Conservation (phyloP, 2,888 invertebrate genomes). For the Leptinotarsa rubiginosa region DNA sequence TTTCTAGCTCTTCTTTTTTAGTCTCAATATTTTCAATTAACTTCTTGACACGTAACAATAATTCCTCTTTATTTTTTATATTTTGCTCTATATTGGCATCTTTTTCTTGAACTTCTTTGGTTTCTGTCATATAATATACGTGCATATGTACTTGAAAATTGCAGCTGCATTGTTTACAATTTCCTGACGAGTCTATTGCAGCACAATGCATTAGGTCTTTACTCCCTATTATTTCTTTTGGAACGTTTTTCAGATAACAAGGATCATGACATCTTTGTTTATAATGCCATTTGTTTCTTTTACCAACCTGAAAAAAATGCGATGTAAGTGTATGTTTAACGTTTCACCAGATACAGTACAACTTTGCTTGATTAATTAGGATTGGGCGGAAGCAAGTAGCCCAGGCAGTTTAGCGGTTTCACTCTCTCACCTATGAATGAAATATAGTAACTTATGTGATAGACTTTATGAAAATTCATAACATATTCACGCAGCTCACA, state of each 20-base stretch:
- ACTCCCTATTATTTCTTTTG: constrained; percentile 58
- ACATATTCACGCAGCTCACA: too few relatives aligned
- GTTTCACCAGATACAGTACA: neutral
- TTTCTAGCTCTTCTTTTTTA: constrained; percentile 49
- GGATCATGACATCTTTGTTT: constrained; percentile 61
- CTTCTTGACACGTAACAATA: constrained; percentile 44
- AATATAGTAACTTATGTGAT: too few relatives aligned
- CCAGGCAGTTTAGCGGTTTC: too few relatives aligned
- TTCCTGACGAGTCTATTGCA: constrained; percentile 55
- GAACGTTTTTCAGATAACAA: constrained; percentile 58
- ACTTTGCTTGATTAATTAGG: neutral
- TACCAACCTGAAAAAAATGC: constrained; percentile 49
- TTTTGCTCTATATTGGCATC: constrained; percentile 53
- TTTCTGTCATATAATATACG: constrained; percentile 59
- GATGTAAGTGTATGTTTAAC: neutral
- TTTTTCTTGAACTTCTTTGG: constrained; percentile 51
- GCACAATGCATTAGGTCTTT: constrained; percentile 57
- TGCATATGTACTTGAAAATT: constrained; percentile 61
- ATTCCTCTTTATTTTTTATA: constrained; percentile 52
- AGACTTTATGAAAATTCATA: too few relatives aligned
- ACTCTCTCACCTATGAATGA: too few relatives aligned
- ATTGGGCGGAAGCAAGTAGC: too few relatives aligned
- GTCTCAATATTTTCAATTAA: constrained; percentile 50
- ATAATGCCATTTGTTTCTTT: constrained; percentile 57
- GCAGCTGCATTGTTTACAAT: constrained; percentile 56